Base-by-base conservation (phyloP, 1,140 invertebrate genomes). In the Hesperophylax magnus region DNA sequence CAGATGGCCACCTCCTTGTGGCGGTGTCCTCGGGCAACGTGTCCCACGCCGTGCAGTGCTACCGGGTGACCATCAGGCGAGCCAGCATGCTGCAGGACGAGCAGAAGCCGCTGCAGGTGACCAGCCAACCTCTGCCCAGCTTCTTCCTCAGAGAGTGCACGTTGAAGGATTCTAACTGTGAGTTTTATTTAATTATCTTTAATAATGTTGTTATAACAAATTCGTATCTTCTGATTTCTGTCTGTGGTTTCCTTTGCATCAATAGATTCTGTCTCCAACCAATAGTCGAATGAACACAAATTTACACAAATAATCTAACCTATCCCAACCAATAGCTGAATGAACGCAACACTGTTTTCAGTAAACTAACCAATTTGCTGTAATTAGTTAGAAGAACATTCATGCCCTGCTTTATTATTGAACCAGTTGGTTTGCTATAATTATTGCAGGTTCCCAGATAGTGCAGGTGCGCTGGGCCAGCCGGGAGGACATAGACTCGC, bases 391-490 rank as follows among this genome's bases (percentile, higher is more conserved):
- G 2, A 31, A 31, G 27, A 3, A 6, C 27, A 31, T 31, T 31
- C 27, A 31, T 31, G 27, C 6, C 27, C 6, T 31, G 2, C 27
- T 31, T 31, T 3, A 2, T 31, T 3, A 31, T 31, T 9, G 5
- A 39, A 39, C 34, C 34, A 4, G 8, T 39, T 39, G 34, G 1
- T 39, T 39, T 39, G 34, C 34, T 39, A 1, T 39, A 18, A 58
- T 58, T 75, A 58, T 58, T 75, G n/a, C 76, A 82, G 85, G 83
- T 39, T 74, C 86, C 0, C 84, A 85, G 11, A 86, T 96, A 84
- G 94, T 93, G 1, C 93, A 95, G 84, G 87, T 98, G 4, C 93
- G 95, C 77, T 98, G 97, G 92, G 93, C 96, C 65, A 92, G 94
- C 14, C 90, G 93, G 20, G 96, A 97, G 86, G 95, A 95, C 85